Base-by-base conservation (phyloP, 2,797 vertebrate genomes). In the Poeciliopsis infans region DNA sequence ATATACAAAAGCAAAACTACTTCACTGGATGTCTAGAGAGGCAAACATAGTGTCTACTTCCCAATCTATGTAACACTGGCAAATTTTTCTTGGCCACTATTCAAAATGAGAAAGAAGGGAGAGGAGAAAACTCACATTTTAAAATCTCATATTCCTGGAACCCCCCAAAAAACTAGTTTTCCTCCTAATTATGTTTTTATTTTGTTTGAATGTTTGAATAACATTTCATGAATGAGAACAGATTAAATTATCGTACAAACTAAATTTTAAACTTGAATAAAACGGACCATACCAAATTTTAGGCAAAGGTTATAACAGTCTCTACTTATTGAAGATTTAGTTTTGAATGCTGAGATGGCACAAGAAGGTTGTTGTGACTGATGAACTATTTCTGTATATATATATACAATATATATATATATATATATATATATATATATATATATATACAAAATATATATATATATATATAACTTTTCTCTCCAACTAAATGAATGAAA, bases 131-230 rank as follows among this genome's bases (percentile, higher is more conserved):
- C 7, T 3, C 1, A 61, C 28, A 61, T 31, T 31, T 61, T 7
- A 33, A 31, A 31, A 59, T 59, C 3, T 31, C 2, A 16, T 7
- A 31, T 61, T 33, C 57, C 28, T 31, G 13, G 2, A 16, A 31
- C 0, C 1, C 15, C 4, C 12, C 4, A n/a, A n/a, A 0, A 1
- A 55, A 11, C 2, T n/a, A 5, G n/a, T 13, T 57, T 57, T 4
- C 55, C 10, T 12, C 11, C 1, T 28, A 57, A 57, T 13, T 11
- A 57, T 12, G 28, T 55, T 13, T 15, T 61, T 5, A 61, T 61
- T 61, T 31, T 61, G 57, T 31, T 16, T 0, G n/a, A 55, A 55
- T n/a, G 25, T 51, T 23, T 51, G 20, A 51, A 8, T 20, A 49
- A 49, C 18, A 51, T 20, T 53, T 53, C 51, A 55, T 55, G 8